These are phyloP conservation scores for Salticus scenicus DNA, from an alignment of 2,888 invertebrate species.

Conservation along the genomic window DNA sequence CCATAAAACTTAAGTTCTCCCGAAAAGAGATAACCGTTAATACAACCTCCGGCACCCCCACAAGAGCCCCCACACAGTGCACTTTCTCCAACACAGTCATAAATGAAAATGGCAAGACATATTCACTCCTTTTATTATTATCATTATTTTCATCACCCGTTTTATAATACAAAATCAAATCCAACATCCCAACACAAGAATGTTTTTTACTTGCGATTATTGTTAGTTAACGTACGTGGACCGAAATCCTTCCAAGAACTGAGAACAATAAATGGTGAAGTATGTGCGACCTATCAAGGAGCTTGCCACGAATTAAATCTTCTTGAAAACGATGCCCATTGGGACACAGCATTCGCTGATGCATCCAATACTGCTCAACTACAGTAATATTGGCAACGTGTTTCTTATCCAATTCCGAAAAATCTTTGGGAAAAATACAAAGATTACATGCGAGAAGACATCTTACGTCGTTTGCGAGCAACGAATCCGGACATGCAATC, in stretches of 20 bases:
- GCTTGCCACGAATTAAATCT: slow-evolving; percentile 64
- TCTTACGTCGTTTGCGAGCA: slow-evolving; percentile 2
- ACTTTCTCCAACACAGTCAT: too few relatives aligned
- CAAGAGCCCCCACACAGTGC: too few relatives aligned
- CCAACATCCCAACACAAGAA: slow-evolving; percentile 14
- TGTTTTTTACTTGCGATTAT: slow-evolving; percentile 62
- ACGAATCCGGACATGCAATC: slow-evolving; percentile 14
- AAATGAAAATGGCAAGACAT: too few relatives aligned
- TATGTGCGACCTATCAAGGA: slow-evolving; percentile 62
- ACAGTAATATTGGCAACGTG: slow-evolving; percentile 51
- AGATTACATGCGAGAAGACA: slow-evolving; percentile 45
- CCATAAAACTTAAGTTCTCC: too few relatives aligned
- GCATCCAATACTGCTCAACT: slow-evolving; percentile 38
- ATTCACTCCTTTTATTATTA: too few relatives aligned
- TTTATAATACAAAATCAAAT: too few relatives aligned
- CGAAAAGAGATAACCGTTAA: too few relatives aligned
- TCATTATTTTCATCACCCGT: too few relatives aligned
- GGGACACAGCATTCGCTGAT: slow-evolving; percentile 73
- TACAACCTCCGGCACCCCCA: too few relatives aligned
- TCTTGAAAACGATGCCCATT: slow-evolving; percentile 74
- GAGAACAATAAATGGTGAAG: background rate
- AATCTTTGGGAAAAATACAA: slow-evolving; percentile 70
- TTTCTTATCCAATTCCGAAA: slow-evolving; percentile 58
- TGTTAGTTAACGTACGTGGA: slow-evolving; percentile 71
- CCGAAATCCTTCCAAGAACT: slow-evolving; percentile 34